phyloP scores from a whole-genome alignment of 2,113 vertebrate genomes.

The Callipepla squamata region DNA sequence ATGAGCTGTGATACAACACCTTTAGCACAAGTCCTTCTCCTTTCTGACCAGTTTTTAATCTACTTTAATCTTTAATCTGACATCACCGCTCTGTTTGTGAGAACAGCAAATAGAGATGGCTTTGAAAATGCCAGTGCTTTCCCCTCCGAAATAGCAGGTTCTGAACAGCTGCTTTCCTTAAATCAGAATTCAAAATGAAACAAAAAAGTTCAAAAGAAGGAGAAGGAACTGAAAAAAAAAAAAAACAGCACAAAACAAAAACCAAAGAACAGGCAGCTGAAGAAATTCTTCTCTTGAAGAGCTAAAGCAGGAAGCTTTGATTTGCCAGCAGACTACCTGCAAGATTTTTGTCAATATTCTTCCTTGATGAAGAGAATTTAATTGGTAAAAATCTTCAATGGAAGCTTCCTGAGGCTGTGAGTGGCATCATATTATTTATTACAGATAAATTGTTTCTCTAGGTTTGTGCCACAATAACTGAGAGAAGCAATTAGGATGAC shows the following conservation, averaged over 20 bases:
- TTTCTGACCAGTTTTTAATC: not conserved
- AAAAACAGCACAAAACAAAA: not conserved
- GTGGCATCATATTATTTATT: slow-evolving; percentile 27
- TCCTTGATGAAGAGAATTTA: not conserved
- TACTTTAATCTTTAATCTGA: not conserved
- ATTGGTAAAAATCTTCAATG: slow-evolving; percentile 9
- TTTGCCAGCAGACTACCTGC: slow-evolving; percentile 17
- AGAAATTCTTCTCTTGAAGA: not conserved
- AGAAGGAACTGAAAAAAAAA: not conserved
- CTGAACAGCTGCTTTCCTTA: not conserved
- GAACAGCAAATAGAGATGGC: not conserved
- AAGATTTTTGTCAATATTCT: not conserved
- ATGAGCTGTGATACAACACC: not conserved
- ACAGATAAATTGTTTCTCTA: slow-evolving; percentile 36
- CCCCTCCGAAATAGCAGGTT: not conserved
- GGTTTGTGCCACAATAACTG: slow-evolving; percentile 22
- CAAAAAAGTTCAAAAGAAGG: not conserved
- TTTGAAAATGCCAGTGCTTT: not conserved
- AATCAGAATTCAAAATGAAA: not conserved
- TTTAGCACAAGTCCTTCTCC: not conserved
- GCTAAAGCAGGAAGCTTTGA: slow-evolving; percentile 7
- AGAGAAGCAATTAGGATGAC: slow-evolving; percentile 17
- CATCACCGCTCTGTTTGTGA: not conserved
- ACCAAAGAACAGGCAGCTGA: not conserved
- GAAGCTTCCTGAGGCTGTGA: not conserved